phyloP scores from a whole-genome alignment of 2,888 invertebrate species.

The Agrilus mali region DNA sequence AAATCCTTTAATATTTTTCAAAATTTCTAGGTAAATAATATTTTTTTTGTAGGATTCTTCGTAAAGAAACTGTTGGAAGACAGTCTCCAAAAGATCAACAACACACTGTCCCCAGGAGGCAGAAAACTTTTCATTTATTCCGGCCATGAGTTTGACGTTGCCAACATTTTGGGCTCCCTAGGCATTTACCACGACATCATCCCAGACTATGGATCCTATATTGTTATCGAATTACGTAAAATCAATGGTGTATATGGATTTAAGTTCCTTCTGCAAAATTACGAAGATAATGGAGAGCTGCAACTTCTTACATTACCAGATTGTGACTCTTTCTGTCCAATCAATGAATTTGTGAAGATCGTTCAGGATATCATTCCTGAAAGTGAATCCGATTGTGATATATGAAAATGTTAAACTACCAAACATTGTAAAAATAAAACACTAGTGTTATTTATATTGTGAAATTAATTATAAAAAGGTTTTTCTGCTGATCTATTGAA shows the following conservation, averaged over 20 bases:
- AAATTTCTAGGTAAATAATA: not conserved
- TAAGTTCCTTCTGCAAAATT: conserved; percentile 4
- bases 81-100: conserved; percentile 7
- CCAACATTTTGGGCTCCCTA: conserved; percentile 8
- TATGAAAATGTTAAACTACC: too few species aligned
- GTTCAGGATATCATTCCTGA: conserved; percentile 1
- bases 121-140: conserved; percentile 16
- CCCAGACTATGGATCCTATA: conserved; percentile 11
- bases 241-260: conserved; percentile 12
- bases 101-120: conserved; percentile 5
- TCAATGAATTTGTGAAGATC: not conserved
- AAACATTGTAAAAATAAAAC: too few species aligned
- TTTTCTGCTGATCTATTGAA: too few species aligned
- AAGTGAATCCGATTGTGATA: not conserved
- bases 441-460: too few species aligned
- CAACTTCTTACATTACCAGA: conserved; percentile 2
- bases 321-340: conserved; percentile 1
- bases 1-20: not conserved
- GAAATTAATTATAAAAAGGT: too few species aligned
- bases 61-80: conserved; percentile 13
- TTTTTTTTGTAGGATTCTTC: conserved; percentile 8
- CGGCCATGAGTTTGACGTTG: conserved; percentile 14
- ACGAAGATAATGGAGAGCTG: not conserved
- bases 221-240: conserved; percentile 15
- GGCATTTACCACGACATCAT: conserved; percentile 7